Base-by-base conservation (phyloP, 2,113 vertebrate species). In the Plecturocebus donacophilus region DNA sequence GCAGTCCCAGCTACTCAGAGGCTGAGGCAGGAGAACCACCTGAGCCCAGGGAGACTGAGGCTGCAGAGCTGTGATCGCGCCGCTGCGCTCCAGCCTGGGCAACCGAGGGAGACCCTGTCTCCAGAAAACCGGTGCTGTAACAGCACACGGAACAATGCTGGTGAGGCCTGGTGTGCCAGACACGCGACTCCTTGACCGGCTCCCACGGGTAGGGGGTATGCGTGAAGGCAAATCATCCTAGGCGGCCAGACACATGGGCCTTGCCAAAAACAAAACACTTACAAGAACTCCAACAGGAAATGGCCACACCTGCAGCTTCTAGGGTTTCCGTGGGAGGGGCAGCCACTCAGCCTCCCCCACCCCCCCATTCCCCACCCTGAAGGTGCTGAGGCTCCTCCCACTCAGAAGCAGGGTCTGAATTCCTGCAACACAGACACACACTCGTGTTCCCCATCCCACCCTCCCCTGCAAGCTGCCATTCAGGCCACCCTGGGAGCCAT, bases 171-270 rank as follows among this genome's bases (percentile, higher is more conserved):
- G 58, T 27, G 25, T 61, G 58, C 58, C 1, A 0, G 35, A 47
- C 19, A 16, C 12, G 3, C 0, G 0, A 3, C 3, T 7, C 42
- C 81, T 49, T 47, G 2, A 13, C 66, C 68, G 0, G 6, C 20
- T 58, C 76, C 66, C 10, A 1, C 0, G 3, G 27, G 14, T 1
- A 13, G 20, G 21, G 10, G 58, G 5, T 27, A 35, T 25, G 52
- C 8, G 0, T 0, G 17, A 30, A 38, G 47, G 54, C 0, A 1
- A 38, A 64, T 38, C 35, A 9, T 8, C 47, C 58, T 14, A 6
- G 3, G 49, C 42, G 3, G 32, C 47, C 32, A 20, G 58, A 47
- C 58, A 49, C 32, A 21, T 38, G 38, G 35, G 35, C 70, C 81
- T 52, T 1, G 1, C 14, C 52, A 52, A 52, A 52, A 52, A 80